Evolutionary conservation across 2,797 vertebrate species (phyloP), one percentile per base, ranked within the genome.

Genomic region (Calcarius lapponicus): DNA sequence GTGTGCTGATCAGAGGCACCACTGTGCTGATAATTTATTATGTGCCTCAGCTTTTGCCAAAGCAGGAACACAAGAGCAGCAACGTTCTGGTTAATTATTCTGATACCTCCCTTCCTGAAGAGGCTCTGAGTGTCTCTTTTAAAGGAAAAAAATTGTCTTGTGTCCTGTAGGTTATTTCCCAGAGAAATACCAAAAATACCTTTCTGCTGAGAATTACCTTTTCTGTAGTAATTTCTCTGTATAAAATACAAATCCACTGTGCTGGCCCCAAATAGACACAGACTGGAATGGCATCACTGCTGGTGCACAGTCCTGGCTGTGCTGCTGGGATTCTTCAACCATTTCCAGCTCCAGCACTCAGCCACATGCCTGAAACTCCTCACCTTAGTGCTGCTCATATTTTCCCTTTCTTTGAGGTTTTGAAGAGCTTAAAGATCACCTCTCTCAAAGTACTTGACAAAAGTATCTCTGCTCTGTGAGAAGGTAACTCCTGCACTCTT

Each of bases 271-370:
- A 2, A 48, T 13, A 81, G 53, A 51, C 9, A 31, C 40, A 3
- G 1, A 0, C 22, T 71, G 78, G 53, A 38, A n/a, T 2, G 3
- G 26, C 26, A 36, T 38, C 9, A 0, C 34, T 53, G 65, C 45
- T 6, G 2, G 9, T 26, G 56, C 47, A 4, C 3, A 16, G 34
- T 50, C 18, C 45, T 58, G 69, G 32, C 20, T 40, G 32, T 42
- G 31, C 48, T 67, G 7, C 42, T 72, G 1, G 1, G 17, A 17
- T 54, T 65, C 76, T 18, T 24, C 28, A 60, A 14, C 36, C 54
- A 20, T 47, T 76, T 57, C 75, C 29, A 66, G 72, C 51, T 57
- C 42, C 11, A 85, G 34, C 50, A 65, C 21, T 48, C 42, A 45
- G 51, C 25, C 47, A 47, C 50, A 60, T 42, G 36, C 24, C 25